Conservation (phyloP, 2,113 vertebrate species). For the Castor canadensis region DNA sequence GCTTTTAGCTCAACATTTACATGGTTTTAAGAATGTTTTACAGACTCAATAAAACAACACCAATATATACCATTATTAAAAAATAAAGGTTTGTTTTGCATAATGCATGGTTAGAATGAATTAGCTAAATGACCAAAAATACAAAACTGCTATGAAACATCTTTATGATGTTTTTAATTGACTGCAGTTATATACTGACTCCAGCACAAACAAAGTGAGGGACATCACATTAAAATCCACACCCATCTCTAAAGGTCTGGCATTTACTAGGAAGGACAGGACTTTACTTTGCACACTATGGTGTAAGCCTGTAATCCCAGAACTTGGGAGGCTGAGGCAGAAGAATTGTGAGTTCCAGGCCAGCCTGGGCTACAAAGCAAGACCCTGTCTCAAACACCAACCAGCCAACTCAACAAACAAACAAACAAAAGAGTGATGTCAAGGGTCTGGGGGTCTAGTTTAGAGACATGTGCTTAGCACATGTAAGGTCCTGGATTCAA, state of each 20-base stretch:
- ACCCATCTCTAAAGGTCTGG: background rate
- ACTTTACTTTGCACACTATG: background rate
- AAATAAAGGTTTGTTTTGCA: background rate
- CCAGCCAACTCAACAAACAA: too few relatives aligned
- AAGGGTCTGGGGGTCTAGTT: too few relatives aligned
- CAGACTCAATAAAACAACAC: background rate
- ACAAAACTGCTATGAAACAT: background rate
- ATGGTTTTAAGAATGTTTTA: background rate
- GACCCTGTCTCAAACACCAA: background rate
- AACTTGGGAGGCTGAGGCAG: too few relatives aligned
- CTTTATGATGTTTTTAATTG: background rate
- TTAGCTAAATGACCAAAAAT: background rate
- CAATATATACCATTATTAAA: background rate
- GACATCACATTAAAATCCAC: background rate
- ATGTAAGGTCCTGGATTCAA: background rate
- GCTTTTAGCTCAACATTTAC: background rate
- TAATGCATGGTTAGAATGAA: background rate
- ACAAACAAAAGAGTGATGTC: too few relatives aligned
- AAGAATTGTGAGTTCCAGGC: background rate
- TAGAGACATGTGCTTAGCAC: too few relatives aligned
- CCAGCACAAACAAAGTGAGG: background rate
- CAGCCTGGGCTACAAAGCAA: background rate
- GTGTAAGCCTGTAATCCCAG: too few relatives aligned
- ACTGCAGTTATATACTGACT: background rate
- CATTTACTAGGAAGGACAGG: background rate